Evolutionary conservation across 1,140 invertebrate genomes (phyloP).

Genomic region (Drosophila subobscura): DNA sequence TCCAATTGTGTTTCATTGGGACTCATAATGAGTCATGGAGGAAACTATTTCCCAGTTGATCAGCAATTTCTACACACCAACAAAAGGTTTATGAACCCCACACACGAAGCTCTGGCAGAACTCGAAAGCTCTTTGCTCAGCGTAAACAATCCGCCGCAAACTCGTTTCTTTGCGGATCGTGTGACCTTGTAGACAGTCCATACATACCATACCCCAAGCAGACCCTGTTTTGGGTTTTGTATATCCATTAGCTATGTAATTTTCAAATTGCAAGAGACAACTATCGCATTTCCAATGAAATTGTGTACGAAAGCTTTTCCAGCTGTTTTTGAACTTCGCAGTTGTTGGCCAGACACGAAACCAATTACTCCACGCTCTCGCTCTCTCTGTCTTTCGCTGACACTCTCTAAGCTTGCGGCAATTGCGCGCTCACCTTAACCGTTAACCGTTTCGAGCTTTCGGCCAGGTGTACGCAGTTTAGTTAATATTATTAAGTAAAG

Average conservation of each 20-base stretch:
- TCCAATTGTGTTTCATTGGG: conserved; percentile 19
- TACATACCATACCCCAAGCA: not conserved
- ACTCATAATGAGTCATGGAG: not conserved
- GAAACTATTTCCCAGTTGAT: not conserved
- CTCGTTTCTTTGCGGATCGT: conserved; percentile 3
- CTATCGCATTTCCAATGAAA: conserved; percentile 14
- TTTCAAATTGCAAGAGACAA: conserved; percentile 3
- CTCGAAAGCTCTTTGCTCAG: conserved; percentile 9
- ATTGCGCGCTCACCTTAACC: conserved; percentile 32
- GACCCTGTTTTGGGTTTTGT: too few relatives aligned
- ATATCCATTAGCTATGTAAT: not conserved
- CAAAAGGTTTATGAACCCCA: conserved; percentile 30
- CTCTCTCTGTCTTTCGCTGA: conserved; percentile 6
- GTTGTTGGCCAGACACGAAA: conserved; percentile 14
- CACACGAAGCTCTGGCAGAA: conserved; percentile 7
- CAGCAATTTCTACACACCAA: not conserved
- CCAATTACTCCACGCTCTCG: conserved; percentile 20
- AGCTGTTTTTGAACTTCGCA: conserved; percentile 48
- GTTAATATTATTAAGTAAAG: conserved; percentile 77
- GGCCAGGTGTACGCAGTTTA: conserved; percentile 40
- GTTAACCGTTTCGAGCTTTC: conserved; percentile 59
- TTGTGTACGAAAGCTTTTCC: conserved; percentile 38
- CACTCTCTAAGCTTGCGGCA: conserved; percentile 9
- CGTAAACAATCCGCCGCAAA: conserved; percentile 15
- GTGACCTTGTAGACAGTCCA: conserved; percentile 32